A percentile compares a stretch with the other conserved stretches of the same genome.
Conservation (phyloP, 30 jellyfish, hydroid and myxozoan genomes). For the Pelagia noctiluca region DNA sequence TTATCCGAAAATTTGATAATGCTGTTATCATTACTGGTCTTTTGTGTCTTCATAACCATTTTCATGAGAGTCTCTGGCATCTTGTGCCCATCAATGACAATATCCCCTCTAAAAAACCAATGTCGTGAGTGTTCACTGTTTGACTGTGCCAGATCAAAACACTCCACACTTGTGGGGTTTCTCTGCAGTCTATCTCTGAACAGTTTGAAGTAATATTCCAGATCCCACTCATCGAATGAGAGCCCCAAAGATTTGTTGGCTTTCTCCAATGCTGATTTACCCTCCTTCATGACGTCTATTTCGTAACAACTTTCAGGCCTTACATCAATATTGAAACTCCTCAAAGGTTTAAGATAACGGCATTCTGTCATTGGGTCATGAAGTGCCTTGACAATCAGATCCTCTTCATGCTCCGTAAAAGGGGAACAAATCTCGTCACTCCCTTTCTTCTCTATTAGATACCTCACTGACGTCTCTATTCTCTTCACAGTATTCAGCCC, state of each 20-base stretch:
- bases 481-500: conserved; percentile 72
- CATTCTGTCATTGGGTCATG: conserved; percentile 93
- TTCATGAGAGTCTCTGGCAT: conserved; percentile 77
- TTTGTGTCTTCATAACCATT: conserved; percentile 82
- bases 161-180: conserved; percentile 93
- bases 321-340: conserved; percentile 55
- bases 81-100: conserved; percentile 63
- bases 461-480: conserved; percentile 78
- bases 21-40: conserved; percentile 65
- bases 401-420: background rate
- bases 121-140: conserved; percentile 94
- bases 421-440: background rate
- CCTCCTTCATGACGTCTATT: conserved; percentile 63
- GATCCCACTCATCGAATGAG: conserved; percentile 87
- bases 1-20: conserved; percentile 89
- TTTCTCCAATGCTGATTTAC: conserved; percentile 67
- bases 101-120: conserved; percentile 92
- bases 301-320: conserved; percentile 71
- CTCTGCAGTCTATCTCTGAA: conserved; percentile 66
- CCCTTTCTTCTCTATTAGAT: conserved; percentile 33
- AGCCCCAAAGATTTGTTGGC: conserved; percentile 78
- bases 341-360: conserved; percentile 55
- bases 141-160: conserved; percentile 94
- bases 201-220: conserved; percentile 65
- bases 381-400: conserved; percentile 40